Conservation (phyloP, 2,113 vertebrate genomes). For the Pedionomus torquatus region DNA sequence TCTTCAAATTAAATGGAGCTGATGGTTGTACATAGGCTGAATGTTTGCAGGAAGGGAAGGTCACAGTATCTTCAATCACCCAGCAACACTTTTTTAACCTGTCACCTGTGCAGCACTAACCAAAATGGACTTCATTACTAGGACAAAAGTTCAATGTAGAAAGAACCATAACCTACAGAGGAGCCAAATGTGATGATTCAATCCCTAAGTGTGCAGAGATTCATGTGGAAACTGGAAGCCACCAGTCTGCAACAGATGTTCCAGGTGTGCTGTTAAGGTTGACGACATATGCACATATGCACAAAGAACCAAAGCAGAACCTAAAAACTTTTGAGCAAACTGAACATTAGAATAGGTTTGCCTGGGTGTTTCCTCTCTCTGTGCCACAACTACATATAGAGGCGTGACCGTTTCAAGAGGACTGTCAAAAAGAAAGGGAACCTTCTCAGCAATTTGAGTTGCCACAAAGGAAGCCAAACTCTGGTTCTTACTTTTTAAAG, state of each 20-base stretch:
- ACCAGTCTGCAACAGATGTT: not conserved
- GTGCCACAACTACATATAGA: not conserved
- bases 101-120: not conserved
- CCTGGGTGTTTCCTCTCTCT: not conserved
- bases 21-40: not conserved
- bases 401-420: not conserved
- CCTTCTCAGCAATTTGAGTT: not conserved
- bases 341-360: not conserved
- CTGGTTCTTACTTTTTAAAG: not conserved
- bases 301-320: not conserved
- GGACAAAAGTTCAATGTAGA: not conserved
- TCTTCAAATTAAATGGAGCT: not conserved
- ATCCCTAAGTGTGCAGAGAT: rapidly evolving
- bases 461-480: not conserved
- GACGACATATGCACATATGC: rapidly evolving
- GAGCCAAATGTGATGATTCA: not conserved
- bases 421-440: not conserved
- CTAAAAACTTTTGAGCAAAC: not conserved
- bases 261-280: not conserved
- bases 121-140: not conserved
- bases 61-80: slow-evolving; percentile 14
- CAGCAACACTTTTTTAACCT: not conserved
- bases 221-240: not conserved
- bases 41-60: not conserved
- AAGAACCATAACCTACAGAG: not conserved